A percentile compares a stretch with the other conserved stretches of the same genome.
phyloP scores from a whole-genome alignment of 2,113 vertebrate species.

The Elgaria multicarinata region DNA sequence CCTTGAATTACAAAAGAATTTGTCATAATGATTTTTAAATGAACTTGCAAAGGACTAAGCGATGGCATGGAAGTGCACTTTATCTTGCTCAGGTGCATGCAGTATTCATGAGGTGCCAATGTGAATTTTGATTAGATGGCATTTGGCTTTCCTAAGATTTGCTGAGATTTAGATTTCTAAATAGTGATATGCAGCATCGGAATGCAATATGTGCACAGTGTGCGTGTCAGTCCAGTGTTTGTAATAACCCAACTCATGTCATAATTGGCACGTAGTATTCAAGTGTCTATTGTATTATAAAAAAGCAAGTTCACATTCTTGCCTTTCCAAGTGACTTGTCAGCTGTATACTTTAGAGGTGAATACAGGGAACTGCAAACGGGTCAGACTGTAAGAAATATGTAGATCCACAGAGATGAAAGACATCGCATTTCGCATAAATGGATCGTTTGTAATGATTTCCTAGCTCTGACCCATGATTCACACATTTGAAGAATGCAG shows the following conservation, averaged over 20 bases:
- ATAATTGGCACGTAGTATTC: conserved; percentile 5
- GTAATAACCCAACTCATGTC: background rate
- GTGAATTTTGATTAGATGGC: conserved; percentile 56
- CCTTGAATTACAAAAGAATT: conserved; percentile 45
- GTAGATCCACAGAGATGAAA: background rate
- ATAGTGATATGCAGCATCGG: background rate
- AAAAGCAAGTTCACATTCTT: background rate
- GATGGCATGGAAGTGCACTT: conserved; percentile 56
- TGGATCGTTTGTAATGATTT: background rate
- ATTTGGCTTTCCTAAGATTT: conserved; percentile 30
- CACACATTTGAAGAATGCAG: background rate
- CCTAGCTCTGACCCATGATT: background rate
- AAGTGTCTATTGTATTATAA: background rate
- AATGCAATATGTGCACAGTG: background rate
- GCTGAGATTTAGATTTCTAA: conserved; percentile 12
- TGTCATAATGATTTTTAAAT: conserved; percentile 52
- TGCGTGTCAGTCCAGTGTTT: background rate
- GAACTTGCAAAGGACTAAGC: conserved; percentile 28
- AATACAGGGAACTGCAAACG: background rate
- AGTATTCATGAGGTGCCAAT: conserved; percentile 40
- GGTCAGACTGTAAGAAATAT: background rate
- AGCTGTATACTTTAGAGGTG: background rate
- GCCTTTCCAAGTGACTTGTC: conserved; percentile 11
- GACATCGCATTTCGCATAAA: background rate
- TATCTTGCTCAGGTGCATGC: conserved; percentile 46